Percentiles rank a stretch among this genome's conserved stretches.
Evolutionary conservation across 2,888 invertebrate genomes (phyloP).

Genomic region (Piscicola geometra): DNA sequence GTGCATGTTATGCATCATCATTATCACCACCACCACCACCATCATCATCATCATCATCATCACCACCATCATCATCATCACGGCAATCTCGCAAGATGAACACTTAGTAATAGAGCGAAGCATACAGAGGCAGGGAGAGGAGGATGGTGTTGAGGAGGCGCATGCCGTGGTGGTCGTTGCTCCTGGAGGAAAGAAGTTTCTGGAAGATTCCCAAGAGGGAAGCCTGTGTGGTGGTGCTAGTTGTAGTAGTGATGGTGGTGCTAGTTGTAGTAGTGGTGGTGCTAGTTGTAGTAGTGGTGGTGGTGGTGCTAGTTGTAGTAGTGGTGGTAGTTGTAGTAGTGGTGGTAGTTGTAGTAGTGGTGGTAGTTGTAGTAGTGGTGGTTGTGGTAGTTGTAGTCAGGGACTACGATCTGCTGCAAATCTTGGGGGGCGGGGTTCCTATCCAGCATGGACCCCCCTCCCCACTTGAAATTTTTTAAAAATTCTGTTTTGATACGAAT

Average conservation of each 20-base stretch:
- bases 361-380: too few relatives aligned
- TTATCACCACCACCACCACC: background rate
- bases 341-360: background rate
- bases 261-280: too few relatives aligned
- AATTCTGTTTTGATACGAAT: too few relatives aligned
- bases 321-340: too few relatives aligned
- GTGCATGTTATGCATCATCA: background rate
- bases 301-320: too few relatives aligned
- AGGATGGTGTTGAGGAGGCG: constrained; percentile 80
- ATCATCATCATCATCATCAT: background rate
- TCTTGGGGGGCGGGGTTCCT: too few relatives aligned
- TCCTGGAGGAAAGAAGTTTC: constrained; percentile 87
- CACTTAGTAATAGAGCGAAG: background rate
- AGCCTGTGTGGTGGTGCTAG: constrained; percentile 48
- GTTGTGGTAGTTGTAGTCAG: too few relatives aligned
- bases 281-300: too few relatives aligned
- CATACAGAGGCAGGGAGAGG: constrained; percentile 73
- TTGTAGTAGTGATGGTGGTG: background rate
- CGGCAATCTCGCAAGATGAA: background rate
- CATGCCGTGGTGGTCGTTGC: constrained; percentile 93
- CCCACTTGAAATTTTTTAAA: too few relatives aligned
- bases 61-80: background rate
- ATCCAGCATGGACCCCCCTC: too few relatives aligned
- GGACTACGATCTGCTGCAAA: too few relatives aligned
- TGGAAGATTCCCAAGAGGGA: constrained; percentile 85